Base-by-base conservation (phyloP, 2,113 vertebrate species). In the Epinephelus moara region DNA sequence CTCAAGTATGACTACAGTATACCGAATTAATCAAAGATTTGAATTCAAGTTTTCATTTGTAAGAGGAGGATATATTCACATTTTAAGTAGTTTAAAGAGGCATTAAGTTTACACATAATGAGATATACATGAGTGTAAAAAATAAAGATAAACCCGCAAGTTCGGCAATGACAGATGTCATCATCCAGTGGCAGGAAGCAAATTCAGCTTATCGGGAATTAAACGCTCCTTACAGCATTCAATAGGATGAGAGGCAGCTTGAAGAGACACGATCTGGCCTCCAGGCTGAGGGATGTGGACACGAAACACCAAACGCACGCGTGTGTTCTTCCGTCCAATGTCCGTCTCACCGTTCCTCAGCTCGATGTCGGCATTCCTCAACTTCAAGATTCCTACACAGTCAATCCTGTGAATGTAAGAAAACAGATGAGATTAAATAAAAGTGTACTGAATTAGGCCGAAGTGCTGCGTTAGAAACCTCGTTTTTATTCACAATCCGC, bases 341-440 rank as follows among this genome's bases (percentile, higher is more conserved):
- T 99, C 98, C 0, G 98, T 99, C 95, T 99, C 98, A 0, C 98
- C 98, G 71, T 97, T 98, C 76, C 97, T 95, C 85, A 99, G 94
- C 91, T 99, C 98, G 0, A 99, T 99, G 94, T 99, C 98, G 0
- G 98, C 97, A 0, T 99, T 99, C 78, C 97, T 95, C 73, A 99
- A 93, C 92, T 99, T 99, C 90, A 99, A 90, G 88, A 99, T 99
- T 55, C 98, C 98, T 0, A 98, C 98, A 0, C 98, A 99, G 95
- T 99, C 98, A n/a, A 99, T 97, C 88, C 98, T 99, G 89, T 10
- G 23, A 49, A 75, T 2, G 3, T 25, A 37, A 74, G 17, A 62
- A 18, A 61, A 67, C 8, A n/a, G n/a, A 53, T 27, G 0, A 30
- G 4, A 49, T 67, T 5, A 47, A 60, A 25, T 45, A 68, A 47